phyloP scores from a whole-genome alignment of 1,140 invertebrate species.

The Heliconius hermathena region DNA sequence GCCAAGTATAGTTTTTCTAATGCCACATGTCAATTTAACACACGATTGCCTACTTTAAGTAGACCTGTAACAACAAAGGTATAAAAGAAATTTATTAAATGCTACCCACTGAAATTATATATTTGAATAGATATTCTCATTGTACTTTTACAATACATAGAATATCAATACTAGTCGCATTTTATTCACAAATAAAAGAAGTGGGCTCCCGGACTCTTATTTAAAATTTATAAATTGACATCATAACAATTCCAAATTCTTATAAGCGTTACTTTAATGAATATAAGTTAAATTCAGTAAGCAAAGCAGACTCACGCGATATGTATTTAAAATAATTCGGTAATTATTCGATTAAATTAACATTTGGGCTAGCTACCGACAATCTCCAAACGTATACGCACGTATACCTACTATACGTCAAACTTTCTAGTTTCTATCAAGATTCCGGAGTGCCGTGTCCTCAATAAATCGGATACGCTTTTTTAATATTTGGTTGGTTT shows the following conservation, averaged over 20 bases:
- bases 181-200: slow-evolving; percentile 46
- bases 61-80: slow-evolving; percentile 59
- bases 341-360: slow-evolving; percentile 39
- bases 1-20: slow-evolving; percentile 55
- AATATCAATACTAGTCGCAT: background rate
- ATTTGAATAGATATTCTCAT: background rate
- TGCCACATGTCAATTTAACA: slow-evolving; percentile 72
- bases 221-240: slow-evolving; percentile 22
- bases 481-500: background rate
- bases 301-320: slow-evolving; percentile 6
- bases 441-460: slow-evolving; percentile 41
- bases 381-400: slow-evolving; percentile 49
- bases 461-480: slow-evolving; percentile 35
- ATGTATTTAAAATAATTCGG: slow-evolving; percentile 22
- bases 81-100: slow-evolving; percentile 28
- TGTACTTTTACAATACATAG: background rate
- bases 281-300: background rate
- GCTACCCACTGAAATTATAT: background rate
- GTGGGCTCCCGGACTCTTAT: slow-evolving; percentile 73
- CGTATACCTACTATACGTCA: slow-evolving; percentile 51
- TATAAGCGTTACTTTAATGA: background rate
- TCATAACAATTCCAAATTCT: background rate
- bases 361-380: slow-evolving; percentile 38
- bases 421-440: slow-evolving; percentile 55
- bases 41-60: slow-evolving; percentile 50